Evolutionary conservation across 2,113 vertebrate species (phyloP).

Genomic region (Clinocottus analis): DNA sequence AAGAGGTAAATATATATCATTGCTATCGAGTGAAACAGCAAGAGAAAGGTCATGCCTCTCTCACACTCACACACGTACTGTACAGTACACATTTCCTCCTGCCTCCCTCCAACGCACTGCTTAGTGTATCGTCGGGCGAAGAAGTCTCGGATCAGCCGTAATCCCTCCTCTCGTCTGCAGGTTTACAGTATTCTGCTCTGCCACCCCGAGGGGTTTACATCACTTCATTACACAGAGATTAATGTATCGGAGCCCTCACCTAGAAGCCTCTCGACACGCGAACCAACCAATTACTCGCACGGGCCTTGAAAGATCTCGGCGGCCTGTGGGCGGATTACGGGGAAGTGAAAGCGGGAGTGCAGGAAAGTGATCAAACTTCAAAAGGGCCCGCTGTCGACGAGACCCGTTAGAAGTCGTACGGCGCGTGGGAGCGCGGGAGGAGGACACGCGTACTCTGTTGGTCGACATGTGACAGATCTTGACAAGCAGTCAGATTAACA

Average conservation of each 20-base stretch:
- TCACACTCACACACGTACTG: background rate
- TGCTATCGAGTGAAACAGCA: conserved; percentile 5
- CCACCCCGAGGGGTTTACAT: conserved; percentile 51
- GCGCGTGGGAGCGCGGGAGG: background rate
- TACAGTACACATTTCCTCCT: background rate
- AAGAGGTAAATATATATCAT: conserved; percentile 16
- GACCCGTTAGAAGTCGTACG: conserved; percentile 6
- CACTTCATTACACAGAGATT: conserved; percentile 59
- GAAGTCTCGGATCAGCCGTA: conserved; percentile 24
- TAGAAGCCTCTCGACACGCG: conserved; percentile 29
- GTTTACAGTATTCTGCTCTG: conserved; percentile 43
- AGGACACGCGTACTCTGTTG: conserved; percentile 12
- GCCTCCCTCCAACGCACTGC: background rate
- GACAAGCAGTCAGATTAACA: conserved; percentile 20
- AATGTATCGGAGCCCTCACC: conserved; percentile 44
- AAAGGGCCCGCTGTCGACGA: conserved; percentile 22
- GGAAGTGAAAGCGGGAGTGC: conserved; percentile 26
- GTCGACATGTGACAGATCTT: conserved; percentile 32
- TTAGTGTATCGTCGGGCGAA: conserved; percentile 12
- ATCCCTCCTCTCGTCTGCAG: conserved; percentile 37
- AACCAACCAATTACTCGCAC: conserved; percentile 64
- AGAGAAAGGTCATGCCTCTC: conserved; percentile 42
- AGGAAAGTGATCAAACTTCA: conserved; percentile 57
- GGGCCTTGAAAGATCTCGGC: conserved; percentile 38
- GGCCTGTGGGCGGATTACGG: conserved; percentile 61